phyloP scores from a whole-genome alignment of 2,797 vertebrate species.

The Orientallactaga sibirica region DNA sequence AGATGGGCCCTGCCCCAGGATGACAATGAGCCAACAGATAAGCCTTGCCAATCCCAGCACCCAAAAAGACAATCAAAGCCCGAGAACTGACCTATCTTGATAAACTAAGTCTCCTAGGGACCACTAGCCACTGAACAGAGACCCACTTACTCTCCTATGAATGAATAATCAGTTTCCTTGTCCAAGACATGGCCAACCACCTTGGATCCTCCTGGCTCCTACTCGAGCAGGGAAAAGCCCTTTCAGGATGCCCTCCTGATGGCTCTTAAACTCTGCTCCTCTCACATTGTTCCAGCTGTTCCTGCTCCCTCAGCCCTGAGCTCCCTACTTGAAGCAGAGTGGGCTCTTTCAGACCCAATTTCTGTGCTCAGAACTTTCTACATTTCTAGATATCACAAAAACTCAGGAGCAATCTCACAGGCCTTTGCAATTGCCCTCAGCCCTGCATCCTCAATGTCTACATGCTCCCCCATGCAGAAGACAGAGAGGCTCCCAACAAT shows the following conservation, averaged over 20 bases:
- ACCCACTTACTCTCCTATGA: not conserved
- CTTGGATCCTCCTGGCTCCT: not conserved
- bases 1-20: not conserved
- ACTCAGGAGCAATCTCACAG: not conserved
- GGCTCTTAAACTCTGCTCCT: not conserved
- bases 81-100: not conserved
- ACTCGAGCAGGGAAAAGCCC: not conserved
- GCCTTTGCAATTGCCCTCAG: not conserved
- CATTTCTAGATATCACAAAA: too few relatives aligned
- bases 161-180: too few relatives aligned
- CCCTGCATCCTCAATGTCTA: too few relatives aligned
- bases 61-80: not conserved
- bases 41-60: not conserved
- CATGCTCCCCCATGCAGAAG: not conserved
- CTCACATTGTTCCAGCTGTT: rapidly evolving
- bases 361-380: not conserved
- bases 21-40: not conserved
- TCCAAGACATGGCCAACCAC: not conserved
- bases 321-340: not conserved
- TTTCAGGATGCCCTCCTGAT: not conserved
- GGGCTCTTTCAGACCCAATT: not conserved
- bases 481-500: not conserved
- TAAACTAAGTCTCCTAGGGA: not conserved
- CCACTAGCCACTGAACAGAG: not conserved
- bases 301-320: not conserved